phyloP scores from a whole-genome alignment of 2,888 invertebrate species.

The Thelaira solivaga region DNA sequence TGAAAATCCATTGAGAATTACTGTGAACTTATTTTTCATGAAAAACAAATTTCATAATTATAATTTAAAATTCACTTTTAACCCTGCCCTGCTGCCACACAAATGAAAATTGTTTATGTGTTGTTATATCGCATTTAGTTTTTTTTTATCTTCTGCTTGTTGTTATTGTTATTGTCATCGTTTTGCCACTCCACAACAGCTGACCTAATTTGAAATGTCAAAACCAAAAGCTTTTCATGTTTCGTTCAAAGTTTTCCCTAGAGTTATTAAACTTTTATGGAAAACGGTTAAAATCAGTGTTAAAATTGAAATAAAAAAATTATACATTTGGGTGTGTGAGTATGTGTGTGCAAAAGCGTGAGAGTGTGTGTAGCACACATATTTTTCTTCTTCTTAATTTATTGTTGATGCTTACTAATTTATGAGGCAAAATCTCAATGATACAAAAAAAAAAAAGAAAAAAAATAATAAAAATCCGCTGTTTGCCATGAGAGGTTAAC shows the following conservation, averaged over 20 bases:
- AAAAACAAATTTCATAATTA: constrained; percentile 18
- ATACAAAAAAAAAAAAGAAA: background rate
- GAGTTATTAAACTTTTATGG: constrained; percentile 24
- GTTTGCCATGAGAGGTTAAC: constrained; percentile 21
- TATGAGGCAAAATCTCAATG: constrained; percentile 33
- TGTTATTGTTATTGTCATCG: too few species aligned
- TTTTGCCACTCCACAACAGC: background rate
- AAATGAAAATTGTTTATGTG: constrained; percentile 25
- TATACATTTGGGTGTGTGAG: too few species aligned
- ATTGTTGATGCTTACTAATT: constrained; percentile 26
- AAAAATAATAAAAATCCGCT: background rate
- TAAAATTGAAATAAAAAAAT: background rate
- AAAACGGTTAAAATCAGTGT: constrained; percentile 30
- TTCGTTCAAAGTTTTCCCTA: constrained; percentile 43
- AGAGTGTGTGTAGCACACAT: too few species aligned
- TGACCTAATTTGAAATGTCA: constrained; percentile 55
- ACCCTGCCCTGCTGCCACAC: constrained; percentile 20
- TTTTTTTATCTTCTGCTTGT: too few species aligned
- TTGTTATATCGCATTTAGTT: too few species aligned
- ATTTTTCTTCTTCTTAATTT: too few species aligned
- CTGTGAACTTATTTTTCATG: background rate
- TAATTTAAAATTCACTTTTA: constrained; percentile 45
- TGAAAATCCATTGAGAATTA: constrained; percentile 15
- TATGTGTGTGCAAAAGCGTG: too few species aligned
- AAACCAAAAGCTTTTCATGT: constrained; percentile 39